Percentiles rank a stretch among this genome's conserved stretches.
Conservation (phyloP, 2,888 invertebrate species). For the Hyles lineata region DNA sequence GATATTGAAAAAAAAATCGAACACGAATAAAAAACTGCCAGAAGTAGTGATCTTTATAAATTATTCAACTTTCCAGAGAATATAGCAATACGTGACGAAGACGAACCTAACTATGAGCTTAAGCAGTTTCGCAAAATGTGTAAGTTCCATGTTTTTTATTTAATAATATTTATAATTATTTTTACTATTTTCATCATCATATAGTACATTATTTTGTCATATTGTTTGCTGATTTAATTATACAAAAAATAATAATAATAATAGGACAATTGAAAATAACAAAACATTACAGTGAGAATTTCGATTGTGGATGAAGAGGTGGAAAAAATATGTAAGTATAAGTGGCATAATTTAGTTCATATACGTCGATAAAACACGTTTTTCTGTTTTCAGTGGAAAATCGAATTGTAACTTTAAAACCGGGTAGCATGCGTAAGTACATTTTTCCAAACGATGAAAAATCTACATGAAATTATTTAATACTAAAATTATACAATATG, state of each 20-base stretch:
- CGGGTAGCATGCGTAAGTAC: conserved; percentile 44
- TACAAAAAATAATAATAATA: too few relatives aligned
- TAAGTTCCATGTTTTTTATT: conserved; percentile 41
- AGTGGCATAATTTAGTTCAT: not conserved
- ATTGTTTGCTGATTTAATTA: too few relatives aligned
- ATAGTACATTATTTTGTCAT: too few relatives aligned
- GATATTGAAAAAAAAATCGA: too few relatives aligned
- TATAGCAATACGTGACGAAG: conserved; percentile 40
- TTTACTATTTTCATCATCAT: too few relatives aligned
- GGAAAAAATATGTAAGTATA: conserved; percentile 67
- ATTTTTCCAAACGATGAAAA: not conserved
- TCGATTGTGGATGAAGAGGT: conserved; percentile 64
- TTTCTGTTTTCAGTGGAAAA: conserved; percentile 51
- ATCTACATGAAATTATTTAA: too few relatives aligned
- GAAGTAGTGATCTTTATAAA: conserved; percentile 2
- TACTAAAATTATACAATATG: not conserved
- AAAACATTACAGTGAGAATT: conserved; percentile 52
- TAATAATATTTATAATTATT: not conserved
- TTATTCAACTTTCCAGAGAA: conserved; percentile 40
- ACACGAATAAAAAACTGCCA: too few relatives aligned
- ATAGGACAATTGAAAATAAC: too few relatives aligned
- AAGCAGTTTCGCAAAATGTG: conserved; percentile 57
- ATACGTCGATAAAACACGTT: not conserved
- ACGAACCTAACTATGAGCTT: conserved; percentile 42
- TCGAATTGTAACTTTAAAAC: conserved; percentile 43